Conservation (phyloP, 2,113 vertebrate genomes). For the Corythornis cristatus region DNA sequence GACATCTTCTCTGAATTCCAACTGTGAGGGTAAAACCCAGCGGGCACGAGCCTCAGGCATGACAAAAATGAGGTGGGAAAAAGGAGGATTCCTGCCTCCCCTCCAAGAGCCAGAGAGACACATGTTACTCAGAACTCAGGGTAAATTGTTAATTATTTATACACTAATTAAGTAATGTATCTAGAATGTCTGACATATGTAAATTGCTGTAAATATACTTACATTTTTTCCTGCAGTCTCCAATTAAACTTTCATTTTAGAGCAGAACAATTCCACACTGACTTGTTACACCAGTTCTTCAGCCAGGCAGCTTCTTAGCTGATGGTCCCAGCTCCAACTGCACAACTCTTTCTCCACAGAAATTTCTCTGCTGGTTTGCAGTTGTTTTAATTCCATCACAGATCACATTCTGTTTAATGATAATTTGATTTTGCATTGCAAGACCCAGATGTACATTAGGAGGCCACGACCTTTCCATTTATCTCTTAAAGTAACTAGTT, state of each 20-base stretch:
- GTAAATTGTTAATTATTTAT: conserved; percentile 54
- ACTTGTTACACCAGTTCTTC: conserved; percentile 36
- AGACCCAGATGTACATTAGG: conserved; percentile 77
- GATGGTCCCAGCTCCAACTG: neutral
- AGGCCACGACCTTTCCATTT: conserved; percentile 73
- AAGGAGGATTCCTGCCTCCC: conserved; percentile 30
- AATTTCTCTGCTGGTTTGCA: conserved; percentile 36
- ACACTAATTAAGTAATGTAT: conserved; percentile 33
- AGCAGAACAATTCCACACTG: conserved; percentile 17
- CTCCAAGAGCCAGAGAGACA: conserved; percentile 12
- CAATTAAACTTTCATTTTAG: conserved; percentile 51
- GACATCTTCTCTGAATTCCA: conserved; percentile 60
- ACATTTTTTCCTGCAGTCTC: conserved; percentile 32
- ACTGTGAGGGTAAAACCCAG: conserved; percentile 33
- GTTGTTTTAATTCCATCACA: conserved; percentile 50
- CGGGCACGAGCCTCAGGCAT: conserved; percentile 42
- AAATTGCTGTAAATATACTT: conserved; percentile 37
- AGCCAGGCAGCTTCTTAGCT: neutral
- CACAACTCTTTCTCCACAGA: neutral
- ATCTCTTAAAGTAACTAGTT: conserved; percentile 79
- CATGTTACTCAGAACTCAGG: neutral
- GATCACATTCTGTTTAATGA: conserved; percentile 74
- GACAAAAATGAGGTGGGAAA: conserved; percentile 58
- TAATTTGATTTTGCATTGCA: conserved; percentile 80
- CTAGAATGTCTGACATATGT: conserved; percentile 31